Evolutionary conservation across 2,888 invertebrate species (phyloP).

Genomic region (Watsonalla cultraria): DNA sequence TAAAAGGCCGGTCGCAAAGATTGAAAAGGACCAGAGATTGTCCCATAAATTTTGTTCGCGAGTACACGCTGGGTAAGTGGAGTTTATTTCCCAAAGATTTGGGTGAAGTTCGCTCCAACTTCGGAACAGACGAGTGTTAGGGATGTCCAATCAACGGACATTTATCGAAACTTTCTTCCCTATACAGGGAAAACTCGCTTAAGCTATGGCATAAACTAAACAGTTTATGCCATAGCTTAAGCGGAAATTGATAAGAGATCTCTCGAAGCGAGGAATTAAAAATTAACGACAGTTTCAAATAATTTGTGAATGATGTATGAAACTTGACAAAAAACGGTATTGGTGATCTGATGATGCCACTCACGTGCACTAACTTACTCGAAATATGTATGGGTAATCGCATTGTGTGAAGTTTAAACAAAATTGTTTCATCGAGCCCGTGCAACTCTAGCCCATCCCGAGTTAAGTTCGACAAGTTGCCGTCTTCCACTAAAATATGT

Average conservation of each 20-base stretch:
- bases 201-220: too few relatives aligned
- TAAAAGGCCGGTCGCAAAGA: slow-evolving; percentile 42
- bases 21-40: slow-evolving; percentile 58
- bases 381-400: too few relatives aligned
- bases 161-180: too few relatives aligned
- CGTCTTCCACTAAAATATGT: slow-evolving; percentile 70
- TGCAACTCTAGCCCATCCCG: slow-evolving; percentile 30
- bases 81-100: slow-evolving; percentile 67
- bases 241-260: too few relatives aligned
- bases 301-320: too few relatives aligned
- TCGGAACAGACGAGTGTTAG: slow-evolving; percentile 32
- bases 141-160: slow-evolving; percentile 3
- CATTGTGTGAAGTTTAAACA: not conserved
- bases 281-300: too few relatives aligned
- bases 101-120: slow-evolving; percentile 41
- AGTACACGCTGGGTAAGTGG: slow-evolving; percentile 61
- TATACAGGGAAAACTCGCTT: too few relatives aligned
- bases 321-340: too few relatives aligned
- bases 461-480: slow-evolving; percentile 69
- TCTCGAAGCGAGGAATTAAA: too few relatives aligned
- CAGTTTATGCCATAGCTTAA: too few relatives aligned
- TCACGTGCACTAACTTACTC: too few relatives aligned
- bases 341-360: too few relatives aligned
- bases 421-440: slow-evolving; percentile 1
- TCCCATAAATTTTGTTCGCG: slow-evolving; percentile 62